Evolutionary conservation across 2,113 vertebrate genomes (phyloP), one percentile per base, ranked within the genome.

Genomic region (Todiramphus chloris): DNA sequence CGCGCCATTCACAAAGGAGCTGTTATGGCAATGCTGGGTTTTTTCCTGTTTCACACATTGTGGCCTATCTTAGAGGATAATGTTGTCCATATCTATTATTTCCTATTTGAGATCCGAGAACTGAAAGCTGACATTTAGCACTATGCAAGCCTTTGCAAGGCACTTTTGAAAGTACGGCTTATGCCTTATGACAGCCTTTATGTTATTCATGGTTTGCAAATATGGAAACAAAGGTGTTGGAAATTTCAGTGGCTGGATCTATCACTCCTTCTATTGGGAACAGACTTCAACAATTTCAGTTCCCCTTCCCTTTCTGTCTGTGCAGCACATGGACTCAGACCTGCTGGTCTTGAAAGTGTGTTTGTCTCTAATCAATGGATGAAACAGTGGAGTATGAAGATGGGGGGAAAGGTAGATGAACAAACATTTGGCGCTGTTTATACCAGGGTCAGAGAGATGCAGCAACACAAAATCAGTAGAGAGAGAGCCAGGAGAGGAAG

Each of bases 1-100:
- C 91, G 58, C 84, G 87, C 93, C 94, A 66, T 91, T 95, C 94
- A 96, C 96, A 97, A 97, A 97, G 89, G 58, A 78, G 51, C 77
- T 89, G 86, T 94, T 94, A 69, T 41, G 46, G 92, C 87, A 95
- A 25, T 50, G 77, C 35, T 63, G 18, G 24, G 24, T 84, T 95
- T 93, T 94, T 77, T 79, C 77, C 81, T 78, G 77, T 93, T 94
- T 91, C 90, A 87, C 80, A 87, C 80, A 69, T 53, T 23, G 53
- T 62, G 24, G 50, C 62, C 89, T 85, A 5, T 93, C 94, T 92
- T 90, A 41, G 74, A 90, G 91, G 95, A 96, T 93, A 94, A 96
- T 92, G 80, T 84, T 93, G 86, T 93, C 95, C 50, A 10, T 89
- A 43, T 70, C 77, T 92, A 35, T 96, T 94, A 66, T 87, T 96